These are phyloP conservation scores for Lasioglossum baleicum DNA, from an alignment of 1,140 invertebrate species.

Conservation along the genomic window DNA sequence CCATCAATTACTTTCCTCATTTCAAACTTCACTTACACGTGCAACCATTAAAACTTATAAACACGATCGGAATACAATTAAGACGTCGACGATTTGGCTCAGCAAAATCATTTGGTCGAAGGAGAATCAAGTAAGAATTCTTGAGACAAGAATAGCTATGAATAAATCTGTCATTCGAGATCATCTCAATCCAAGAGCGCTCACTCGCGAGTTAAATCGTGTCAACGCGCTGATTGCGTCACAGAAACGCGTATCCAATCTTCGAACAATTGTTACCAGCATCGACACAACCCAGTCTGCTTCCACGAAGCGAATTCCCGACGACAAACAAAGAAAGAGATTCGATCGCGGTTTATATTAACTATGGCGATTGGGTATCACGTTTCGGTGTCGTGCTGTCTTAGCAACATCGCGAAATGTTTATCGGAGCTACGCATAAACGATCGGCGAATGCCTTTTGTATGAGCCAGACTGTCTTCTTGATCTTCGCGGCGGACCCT, in stretches of 20 bases:
- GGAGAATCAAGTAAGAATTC: too few relatives aligned
- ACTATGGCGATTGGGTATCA: conserved; percentile 1
- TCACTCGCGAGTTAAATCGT: not conserved
- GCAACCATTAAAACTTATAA: too few relatives aligned
- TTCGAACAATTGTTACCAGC: not conserved
- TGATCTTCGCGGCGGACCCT: too few relatives aligned
- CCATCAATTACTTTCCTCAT: not conserved
- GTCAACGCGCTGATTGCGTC: not conserved
- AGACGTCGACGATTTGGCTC: too few relatives aligned
- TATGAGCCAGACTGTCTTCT: not conserved
- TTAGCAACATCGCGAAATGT: not conserved
- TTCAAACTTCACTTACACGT: not conserved
- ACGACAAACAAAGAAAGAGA: not conserved
- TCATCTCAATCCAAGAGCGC: conserved; percentile 12
- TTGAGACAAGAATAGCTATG: too few relatives aligned
- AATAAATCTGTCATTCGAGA: conserved; percentile 4
- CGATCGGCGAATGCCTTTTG: conserved; percentile 19
- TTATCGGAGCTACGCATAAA: conserved; percentile 3
- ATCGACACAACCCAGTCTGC: not conserved
- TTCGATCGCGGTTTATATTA: not conserved
- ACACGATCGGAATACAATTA: too few relatives aligned
- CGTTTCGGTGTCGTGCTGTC: conserved; percentile 8
- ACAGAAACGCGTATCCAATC: not conserved
- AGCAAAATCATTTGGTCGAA: too few relatives aligned
- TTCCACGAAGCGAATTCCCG: not conserved